Evolutionary conservation across 2,888 invertebrate species (phyloP), one percentile per base, ranked within the genome.

Genomic region (Horisme vitalbata): DNA sequence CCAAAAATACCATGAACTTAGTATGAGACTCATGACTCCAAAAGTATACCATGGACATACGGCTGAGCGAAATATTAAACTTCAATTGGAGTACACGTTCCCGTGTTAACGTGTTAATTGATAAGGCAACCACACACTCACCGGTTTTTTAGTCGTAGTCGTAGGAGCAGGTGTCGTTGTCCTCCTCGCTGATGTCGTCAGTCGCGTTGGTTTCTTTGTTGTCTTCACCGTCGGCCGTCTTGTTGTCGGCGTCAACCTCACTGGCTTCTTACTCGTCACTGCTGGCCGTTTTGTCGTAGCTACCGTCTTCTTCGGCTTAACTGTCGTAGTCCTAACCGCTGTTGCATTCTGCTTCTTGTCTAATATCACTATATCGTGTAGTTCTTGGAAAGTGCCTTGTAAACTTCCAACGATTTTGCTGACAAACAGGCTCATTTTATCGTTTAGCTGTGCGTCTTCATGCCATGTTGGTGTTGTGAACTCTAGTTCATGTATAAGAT

Each of bases 381-480:
- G 75, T 36, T 94, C 95, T 61, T 95, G 93, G 75, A 96, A 96
- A 14, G 96, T 96, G 1, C 94, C 95, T 78, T 96, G 95, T 1
- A 96, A 82, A 11, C 95, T 95, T 53, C 95, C 93, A 6, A 96
- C 95, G 9, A 96, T 94, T 76, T 96, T 95, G 63, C 94, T 94
- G 0, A 96, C 96, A 58, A 96, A 94, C 0, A 94, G 86, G 65
- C 95, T 95, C 81, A 96, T 94, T 78, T 96, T 96, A 26, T 94
- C 93, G 58, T 95, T 93, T 1, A 96, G 75, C 43, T 93, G 93
- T 1, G 93, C 93, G 62, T 96, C 96, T 69, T 95, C 95, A 50
- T 89, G 80, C 76, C 96, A 95, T 0, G 92, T 90, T 0, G 96
- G 96, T 0, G 95, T 95, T 0, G 95, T 94, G 6, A 95, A 92